Evolutionary conservation across 2,888 invertebrate species (phyloP).

Genomic region (Autographa gamma): DNA sequence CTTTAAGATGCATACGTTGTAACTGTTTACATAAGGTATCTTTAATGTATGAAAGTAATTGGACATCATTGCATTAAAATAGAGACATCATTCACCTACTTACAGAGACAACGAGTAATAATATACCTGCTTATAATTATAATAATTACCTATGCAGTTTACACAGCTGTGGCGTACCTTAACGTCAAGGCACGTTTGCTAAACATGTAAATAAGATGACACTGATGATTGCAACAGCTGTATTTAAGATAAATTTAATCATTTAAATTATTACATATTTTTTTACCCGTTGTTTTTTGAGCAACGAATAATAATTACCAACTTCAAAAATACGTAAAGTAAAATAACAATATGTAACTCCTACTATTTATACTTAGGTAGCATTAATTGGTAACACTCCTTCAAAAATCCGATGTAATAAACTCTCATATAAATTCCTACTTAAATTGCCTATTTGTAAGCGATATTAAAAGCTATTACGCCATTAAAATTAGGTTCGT

Average conservation of each 20-base stretch:
- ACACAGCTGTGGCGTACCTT: not conserved
- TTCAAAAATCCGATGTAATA: slow-evolving; percentile 11
- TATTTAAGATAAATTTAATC: too few species aligned
- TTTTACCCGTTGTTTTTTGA: too few species aligned
- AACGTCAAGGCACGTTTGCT: too few species aligned
- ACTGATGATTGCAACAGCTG: too few species aligned
- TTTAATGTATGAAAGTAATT: not conserved
- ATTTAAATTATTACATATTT: too few species aligned
- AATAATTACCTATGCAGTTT: not conserved
- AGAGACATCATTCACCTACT: slow-evolving; percentile 43
- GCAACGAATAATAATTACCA: too few species aligned
- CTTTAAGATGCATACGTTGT: too few species aligned
- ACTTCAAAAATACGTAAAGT: too few species aligned
- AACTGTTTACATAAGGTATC: too few species aligned
- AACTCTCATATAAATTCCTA: slow-evolving; percentile 14
- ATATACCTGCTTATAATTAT: not conserved
- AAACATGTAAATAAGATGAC: too few species aligned
- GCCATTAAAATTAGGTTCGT: slow-evolving; percentile 30
- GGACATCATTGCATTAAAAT: not conserved
- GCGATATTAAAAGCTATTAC: slow-evolving; percentile 24
- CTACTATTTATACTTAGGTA: too few species aligned
- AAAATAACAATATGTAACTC: too few species aligned
- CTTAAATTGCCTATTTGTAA: slow-evolving; percentile 21
- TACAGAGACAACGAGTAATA: slow-evolving; percentile 11
- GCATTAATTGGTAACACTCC: not conserved